A percentile compares a stretch with the other conserved stretches of the same genome.
Evolutionary conservation across 2,113 vertebrate genomes (phyloP).

Genomic region (Cheilinus undulatus): DNA sequence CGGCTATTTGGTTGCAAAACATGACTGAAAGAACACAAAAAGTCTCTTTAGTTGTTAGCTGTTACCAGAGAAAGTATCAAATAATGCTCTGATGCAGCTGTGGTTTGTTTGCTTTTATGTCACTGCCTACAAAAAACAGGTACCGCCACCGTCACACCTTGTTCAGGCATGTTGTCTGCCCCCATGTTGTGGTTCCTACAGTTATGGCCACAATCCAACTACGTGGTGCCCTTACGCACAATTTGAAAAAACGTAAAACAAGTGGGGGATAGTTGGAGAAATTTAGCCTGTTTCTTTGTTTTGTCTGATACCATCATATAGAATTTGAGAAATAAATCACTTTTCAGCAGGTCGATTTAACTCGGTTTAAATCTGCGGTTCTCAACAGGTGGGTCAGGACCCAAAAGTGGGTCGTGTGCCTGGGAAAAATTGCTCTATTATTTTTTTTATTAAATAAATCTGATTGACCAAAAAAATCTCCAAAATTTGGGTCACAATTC

Average conservation of each 20-base stretch:
- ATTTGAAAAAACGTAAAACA: too few relatives aligned
- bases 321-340: too few relatives aligned
- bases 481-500: too few relatives aligned
- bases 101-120: conserved; percentile 3
- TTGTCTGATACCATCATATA: background rate
- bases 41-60: background rate
- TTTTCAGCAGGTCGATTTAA: too few relatives aligned
- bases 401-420: too few relatives aligned
- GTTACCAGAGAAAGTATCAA: background rate
- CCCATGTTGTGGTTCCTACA: conserved; percentile 1
- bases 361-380: too few relatives aligned
- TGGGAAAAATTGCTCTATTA: too few relatives aligned
- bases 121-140: conserved; percentile 29
- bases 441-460: too few relatives aligned
- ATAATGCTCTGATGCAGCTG: background rate
- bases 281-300: background rate
- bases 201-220: conserved; percentile 28
- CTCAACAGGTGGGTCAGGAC: too few relatives aligned
- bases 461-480: too few relatives aligned
- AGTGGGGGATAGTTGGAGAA: background rate
- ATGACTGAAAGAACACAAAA: background rate
- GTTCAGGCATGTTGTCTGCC: conserved; percentile 20
- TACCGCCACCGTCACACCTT: conserved; percentile 34
- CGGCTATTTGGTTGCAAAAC: background rate
- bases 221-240: background rate